These are phyloP conservation scores for Tinea semifulvella DNA, from an alignment of 2,888 invertebrate genomes.

Conservation along the genomic window DNA sequence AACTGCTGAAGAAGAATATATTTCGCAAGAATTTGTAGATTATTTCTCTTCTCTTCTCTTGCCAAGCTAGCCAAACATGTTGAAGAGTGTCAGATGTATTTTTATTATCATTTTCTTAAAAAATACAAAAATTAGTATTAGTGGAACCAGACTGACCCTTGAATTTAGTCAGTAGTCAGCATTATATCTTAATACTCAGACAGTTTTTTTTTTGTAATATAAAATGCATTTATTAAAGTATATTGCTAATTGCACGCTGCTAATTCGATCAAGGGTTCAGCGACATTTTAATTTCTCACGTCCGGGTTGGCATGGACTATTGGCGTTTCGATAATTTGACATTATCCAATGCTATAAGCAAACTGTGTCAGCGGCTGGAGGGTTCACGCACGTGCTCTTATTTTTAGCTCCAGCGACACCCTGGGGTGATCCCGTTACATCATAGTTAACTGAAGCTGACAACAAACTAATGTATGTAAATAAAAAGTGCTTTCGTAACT, in stretches of 20 bases:
- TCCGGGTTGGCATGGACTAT: constrained; percentile 36
- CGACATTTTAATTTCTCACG: constrained; percentile 23
- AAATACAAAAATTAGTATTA: too few species aligned
- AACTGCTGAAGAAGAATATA: too few species aligned
- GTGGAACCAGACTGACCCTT: too few species aligned
- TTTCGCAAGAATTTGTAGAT: too few species aligned
- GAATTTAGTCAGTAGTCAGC: too few species aligned
- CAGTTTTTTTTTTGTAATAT: neutral
- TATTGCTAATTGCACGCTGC: neutral
- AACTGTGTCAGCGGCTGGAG: constrained; percentile 37
- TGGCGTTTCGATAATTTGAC: neutral
- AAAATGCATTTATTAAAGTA: neutral
- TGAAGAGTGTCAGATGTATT: too few species aligned
- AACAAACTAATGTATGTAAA: too few species aligned
- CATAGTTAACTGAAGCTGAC: constrained; percentile 27
- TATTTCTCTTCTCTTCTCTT: too few species aligned
- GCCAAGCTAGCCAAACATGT: too few species aligned
- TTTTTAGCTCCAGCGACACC: constrained; percentile 50
- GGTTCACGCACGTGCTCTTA: constrained; percentile 40
- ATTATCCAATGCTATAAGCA: constrained; percentile 24
- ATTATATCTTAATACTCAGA: too few species aligned
- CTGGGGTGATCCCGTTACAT: constrained; percentile 43
- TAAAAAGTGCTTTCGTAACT: too few species aligned
- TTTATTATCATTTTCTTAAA: too few species aligned
- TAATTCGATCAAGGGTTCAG: constrained; percentile 5